Evolutionary conservation across 2,888 invertebrate genomes (phyloP), one percentile per base, ranked within the genome.

Genomic region (Mamestra brassicae): DNA sequence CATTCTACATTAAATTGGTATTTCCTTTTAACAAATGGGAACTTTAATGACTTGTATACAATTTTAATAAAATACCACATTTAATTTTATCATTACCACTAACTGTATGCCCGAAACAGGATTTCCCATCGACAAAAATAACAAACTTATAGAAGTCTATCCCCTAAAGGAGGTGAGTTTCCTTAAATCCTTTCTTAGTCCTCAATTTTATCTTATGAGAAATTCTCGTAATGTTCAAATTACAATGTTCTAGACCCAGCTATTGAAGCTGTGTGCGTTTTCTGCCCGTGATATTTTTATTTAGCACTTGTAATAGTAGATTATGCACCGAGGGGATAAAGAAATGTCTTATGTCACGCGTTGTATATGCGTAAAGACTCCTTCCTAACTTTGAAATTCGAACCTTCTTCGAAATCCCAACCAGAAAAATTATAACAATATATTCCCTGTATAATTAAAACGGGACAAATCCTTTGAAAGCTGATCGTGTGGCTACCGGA

Each of bases 321-420:
- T 26, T 26, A 26, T 26, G 26, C 26, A 26, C 26, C 26, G 26
- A 26, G 26, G 26, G 26, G 26, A 26, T 26, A 26, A 26, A 26
- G 26, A 0, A 26, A 26, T 26, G 26, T 26, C 26, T 26, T 26
- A 26, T 26, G 26, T 26, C 26, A 26, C 26, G 26, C 26, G 26
- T 26, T 26, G 26, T 26, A 26, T 26, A 26, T 26, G 26, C 26
- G 26, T 26, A 26, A 26, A 26, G 17, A 52, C 15, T 17, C 17
- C 17, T 15, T 52, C 5, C 11, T 50, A 17, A 60, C 34, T 81
- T 80, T 76, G 69, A 63, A 76, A 76, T 70, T 55, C 3, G 34
- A 81, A 57, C 13, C 36, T 7, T 7, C 38, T 81, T 81, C 72
- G 69, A 63, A 76, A 76, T 67, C 42, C 3, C n/a, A 81, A 52